Base-by-base conservation (phyloP, 2,888 invertebrate genomes). In the Brachycybe producta region DNA sequence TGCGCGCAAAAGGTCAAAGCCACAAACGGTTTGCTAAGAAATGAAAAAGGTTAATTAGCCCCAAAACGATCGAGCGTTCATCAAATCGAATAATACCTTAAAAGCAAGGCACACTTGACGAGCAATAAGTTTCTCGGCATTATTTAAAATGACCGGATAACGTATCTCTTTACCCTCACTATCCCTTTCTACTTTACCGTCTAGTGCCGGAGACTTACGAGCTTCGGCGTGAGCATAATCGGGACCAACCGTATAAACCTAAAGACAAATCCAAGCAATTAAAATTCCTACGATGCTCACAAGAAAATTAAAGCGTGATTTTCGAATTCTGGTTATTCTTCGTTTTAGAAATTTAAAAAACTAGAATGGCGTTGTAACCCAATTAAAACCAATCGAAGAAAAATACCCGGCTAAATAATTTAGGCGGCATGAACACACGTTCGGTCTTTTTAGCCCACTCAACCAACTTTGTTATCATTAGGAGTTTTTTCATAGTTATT, bases 151-250 rank as follows among this genome's bases (percentile, higher is more conserved):
- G 7, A 99, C 97, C 1, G 98, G 98, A 70, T 98, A 98, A 34
- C 98, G 78, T 57, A 98, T 90, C 75, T 99, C 98, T 67, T 76
- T 75, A 56, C 98, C 98, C 64, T 97, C 94, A 5, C 88, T 84
- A 66, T 99, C 98, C 39, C 98, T 73, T 66, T 98, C 97, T 36
- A 98, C 97, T 70, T 97, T 97, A 0, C 97, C 97, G 69, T 97
- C 97, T 13, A 97, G 72, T 0, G 95, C 98, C 0, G 98, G 98
- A 51, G 95, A 95, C 67, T 99, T 99, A 49, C 98, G 74, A 0
- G 98, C 98, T 69, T 99, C 98, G 0, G 98, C 98, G 70, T 98
- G 98, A 2, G 97, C 98, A 69, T 99, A 99, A 70, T 95, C 97
- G 1, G 97, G 95, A 0, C 98, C 98, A 26, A 99, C 97, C 1